These are phyloP conservation scores for Melinaea marsaeus DNA, from an alignment of 2,888 invertebrate genomes.

Conservation along the genomic window DNA sequence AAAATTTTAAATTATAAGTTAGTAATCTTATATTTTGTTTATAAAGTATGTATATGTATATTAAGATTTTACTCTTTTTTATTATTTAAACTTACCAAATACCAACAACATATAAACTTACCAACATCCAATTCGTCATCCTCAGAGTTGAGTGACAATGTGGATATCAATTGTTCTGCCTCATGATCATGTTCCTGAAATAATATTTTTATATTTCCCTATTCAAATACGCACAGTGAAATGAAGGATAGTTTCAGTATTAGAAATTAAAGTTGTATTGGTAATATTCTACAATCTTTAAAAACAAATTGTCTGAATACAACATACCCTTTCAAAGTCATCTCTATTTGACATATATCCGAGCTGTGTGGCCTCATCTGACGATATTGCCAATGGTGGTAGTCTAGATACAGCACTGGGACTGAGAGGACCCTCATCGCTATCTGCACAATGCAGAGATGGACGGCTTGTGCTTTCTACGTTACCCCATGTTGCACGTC, in stretches of 20 bases:
- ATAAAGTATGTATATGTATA: neutral
- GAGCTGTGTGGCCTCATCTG: constrained; percentile 91
- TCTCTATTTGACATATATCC: constrained; percentile 97
- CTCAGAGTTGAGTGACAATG: constrained; percentile 88
- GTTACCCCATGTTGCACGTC: constrained; percentile 90
- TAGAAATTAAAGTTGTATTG: neutral
- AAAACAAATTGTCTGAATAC: neutral
- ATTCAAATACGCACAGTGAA: too few relatives aligned
- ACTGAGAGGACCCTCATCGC: constrained; percentile 87
- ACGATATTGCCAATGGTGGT: constrained; percentile 87
- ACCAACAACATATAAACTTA: constrained; percentile 46
- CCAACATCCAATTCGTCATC: constrained; percentile 93
- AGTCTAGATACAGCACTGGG: constrained; percentile 83
- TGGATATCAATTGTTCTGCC: constrained; percentile 93
- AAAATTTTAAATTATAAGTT: constrained; percentile 9
- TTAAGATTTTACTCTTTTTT: too few relatives aligned
- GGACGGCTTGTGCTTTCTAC: constrained; percentile 83
- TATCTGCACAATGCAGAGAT: constrained; percentile 84
- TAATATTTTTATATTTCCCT: constrained; percentile 3
- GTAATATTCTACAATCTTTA: constrained; percentile 3
- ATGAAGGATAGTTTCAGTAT: too few relatives aligned
- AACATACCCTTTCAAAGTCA: constrained; percentile 92
- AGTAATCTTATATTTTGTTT: neutral
- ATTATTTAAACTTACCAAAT: neutral
- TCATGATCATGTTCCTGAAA: constrained; percentile 93